Conservation (phyloP, 2,888 invertebrate species). For the Tenthredo livida region DNA sequence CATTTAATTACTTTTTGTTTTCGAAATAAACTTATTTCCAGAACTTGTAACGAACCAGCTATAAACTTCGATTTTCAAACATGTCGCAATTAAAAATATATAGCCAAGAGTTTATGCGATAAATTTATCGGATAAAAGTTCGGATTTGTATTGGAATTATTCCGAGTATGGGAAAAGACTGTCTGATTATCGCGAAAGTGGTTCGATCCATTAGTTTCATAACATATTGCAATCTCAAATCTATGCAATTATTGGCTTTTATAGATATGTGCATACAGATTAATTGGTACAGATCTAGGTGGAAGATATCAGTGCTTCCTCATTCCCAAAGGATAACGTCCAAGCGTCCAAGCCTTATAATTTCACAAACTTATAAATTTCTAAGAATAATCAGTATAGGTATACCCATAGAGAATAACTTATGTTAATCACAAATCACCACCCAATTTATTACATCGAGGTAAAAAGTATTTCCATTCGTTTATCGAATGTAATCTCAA, state of each 20-base stretch:
- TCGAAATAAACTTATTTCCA: neutral
- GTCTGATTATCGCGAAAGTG: neutral
- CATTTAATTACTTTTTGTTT: constrained; percentile 27
- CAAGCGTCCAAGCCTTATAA: neutral
- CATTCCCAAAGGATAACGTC: neutral
- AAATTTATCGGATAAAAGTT: neutral
- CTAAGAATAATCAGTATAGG: neutral
- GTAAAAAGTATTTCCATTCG: neutral
- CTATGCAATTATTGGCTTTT: neutral
- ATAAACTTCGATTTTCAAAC: neutral
- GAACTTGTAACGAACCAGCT: neutral
- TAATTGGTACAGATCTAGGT: neutral
- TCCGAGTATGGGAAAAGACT: neutral
- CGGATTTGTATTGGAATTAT: neutral
- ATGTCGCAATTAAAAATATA: neutral
- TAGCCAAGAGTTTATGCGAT: neutral
- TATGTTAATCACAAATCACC: neutral
- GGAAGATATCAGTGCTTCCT: neutral
- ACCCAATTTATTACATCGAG: too few species aligned
- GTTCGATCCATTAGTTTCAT: neutral
- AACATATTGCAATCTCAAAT: neutral
- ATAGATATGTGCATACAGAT: neutral
- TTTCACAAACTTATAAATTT: too few species aligned
- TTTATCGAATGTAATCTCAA: neutral
- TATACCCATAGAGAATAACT: neutral